These are phyloP conservation scores for Drosophila robusta DNA, from an alignment of 2,888 invertebrate genomes.

Conservation along the genomic window DNA sequence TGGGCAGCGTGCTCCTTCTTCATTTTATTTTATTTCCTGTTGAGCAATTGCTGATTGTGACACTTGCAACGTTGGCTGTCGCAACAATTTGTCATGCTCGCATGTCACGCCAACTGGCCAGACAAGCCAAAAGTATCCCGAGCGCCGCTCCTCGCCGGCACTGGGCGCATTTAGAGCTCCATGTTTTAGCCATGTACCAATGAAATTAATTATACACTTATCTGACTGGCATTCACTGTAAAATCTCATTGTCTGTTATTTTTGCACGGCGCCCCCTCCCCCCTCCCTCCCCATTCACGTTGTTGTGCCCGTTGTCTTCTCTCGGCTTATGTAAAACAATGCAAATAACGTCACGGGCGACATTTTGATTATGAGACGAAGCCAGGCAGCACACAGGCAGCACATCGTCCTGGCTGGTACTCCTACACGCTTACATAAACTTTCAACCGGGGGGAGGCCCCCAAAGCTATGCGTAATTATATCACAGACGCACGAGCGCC, in stretches of 20 bases:
- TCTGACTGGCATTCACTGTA: slow-evolving; percentile 49
- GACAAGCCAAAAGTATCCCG: background rate
- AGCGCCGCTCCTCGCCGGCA: background rate
- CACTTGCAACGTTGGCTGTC: slow-evolving; percentile 49
- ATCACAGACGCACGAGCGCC: slow-evolving; percentile 46
- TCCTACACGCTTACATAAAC: slow-evolving; percentile 62
- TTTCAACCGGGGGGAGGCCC: slow-evolving; percentile 27
- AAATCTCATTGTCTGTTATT: slow-evolving; percentile 52
- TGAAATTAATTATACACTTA: slow-evolving; percentile 72
- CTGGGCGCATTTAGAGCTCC: background rate
- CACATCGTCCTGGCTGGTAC: background rate
- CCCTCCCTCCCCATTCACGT: too few species aligned
- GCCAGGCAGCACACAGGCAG: slow-evolving; percentile 7
- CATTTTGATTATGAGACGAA: slow-evolving; percentile 55
- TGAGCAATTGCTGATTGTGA: slow-evolving; percentile 54
- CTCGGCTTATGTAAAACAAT: slow-evolving; percentile 63
- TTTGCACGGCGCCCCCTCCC: slow-evolving; percentile 6
- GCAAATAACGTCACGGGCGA: slow-evolving; percentile 66
- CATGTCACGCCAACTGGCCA: slow-evolving; percentile 6
- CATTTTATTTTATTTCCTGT: slow-evolving; percentile 27
- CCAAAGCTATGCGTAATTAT: slow-evolving; percentile 63
- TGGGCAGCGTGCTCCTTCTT: background rate
- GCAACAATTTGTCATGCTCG: slow-evolving; percentile 51
- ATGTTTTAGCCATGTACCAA: slow-evolving; percentile 35
- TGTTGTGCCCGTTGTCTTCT: slow-evolving; percentile 17